Base-by-base conservation (phyloP, 2,113 vertebrate genomes). In the Caranx ignobilis region DNA sequence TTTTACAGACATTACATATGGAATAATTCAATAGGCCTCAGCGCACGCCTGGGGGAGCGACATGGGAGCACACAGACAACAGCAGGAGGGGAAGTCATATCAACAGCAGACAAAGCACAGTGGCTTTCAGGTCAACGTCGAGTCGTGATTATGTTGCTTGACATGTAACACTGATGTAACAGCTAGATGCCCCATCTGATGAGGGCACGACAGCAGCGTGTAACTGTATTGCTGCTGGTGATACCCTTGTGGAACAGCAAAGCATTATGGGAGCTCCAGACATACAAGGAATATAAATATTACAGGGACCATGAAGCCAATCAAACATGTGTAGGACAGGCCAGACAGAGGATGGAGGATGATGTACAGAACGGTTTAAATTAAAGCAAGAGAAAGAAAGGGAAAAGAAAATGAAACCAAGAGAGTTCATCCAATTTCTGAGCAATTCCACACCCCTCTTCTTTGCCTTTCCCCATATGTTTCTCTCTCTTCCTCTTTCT, bases 1-100 rank as follows among this genome's bases (percentile, higher is more conserved):
- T 76, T 71, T 73, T 9, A 16, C 79, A 74, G 73, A 72, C 39
- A 59, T 48, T 87, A 82, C 87, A 77, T 81, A 85, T 89, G 87
- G 86, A 88, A 83, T 86, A 81, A 84, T 81, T 82, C 63, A 84
- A 71, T 57, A 70, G 69, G 76, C 26, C 26, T 26, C 26, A 26
- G 26, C 55, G 13, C 6, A 77, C 2, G 61, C 55, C 74, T n/a
- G 45, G 4, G 48, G 65, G 59, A n/a, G 66, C 19, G 3, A 65
- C 47, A 66, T 77, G 75, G 83, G 71, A 63, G 73, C 12, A 3
- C 1, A 12, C 77, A 80, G 68, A 85, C 71, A 7, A 74, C 15
- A 52, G 65, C 59, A 56, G 68, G 69, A 80, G 56, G 11, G 39
- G 71, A 59, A 34, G 65, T 10, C 0, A 31, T 6, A 63, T 81